These are phyloP conservation scores for Brachionus manjavacas DNA, from an alignment of 1,140 invertebrate genomes.

Conservation along the genomic window DNA sequence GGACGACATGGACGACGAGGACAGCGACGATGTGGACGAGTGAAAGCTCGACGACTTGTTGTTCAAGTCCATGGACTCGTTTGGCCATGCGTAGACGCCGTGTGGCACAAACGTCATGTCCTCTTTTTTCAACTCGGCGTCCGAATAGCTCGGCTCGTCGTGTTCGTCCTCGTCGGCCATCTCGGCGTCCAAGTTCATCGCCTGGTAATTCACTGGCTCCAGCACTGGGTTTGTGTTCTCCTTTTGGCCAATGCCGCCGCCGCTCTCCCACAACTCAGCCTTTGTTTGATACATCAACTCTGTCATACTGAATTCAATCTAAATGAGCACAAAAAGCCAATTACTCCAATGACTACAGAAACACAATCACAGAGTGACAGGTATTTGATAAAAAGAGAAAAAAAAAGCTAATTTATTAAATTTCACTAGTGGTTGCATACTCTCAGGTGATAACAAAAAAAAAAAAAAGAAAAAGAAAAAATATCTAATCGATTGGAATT, in stretches of 20 bases:
- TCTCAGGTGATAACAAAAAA: not conserved
- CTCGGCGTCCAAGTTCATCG: not conserved
- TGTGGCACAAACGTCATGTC: not conserved
- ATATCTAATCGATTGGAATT: not conserved
- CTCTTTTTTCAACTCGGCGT: not conserved
- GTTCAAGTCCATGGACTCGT: not conserved
- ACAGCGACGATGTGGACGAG: not conserved
- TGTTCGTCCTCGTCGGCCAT: not conserved
- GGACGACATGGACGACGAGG: not conserved
- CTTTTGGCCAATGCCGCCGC: not conserved
- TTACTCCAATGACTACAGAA: too few relatives aligned
- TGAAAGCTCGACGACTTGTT: not conserved
- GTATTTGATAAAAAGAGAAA: not conserved
- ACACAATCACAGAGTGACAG: not conserved
- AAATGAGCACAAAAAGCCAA: not conserved
- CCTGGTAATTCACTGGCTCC: not conserved
- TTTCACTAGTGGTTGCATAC: not conserved
- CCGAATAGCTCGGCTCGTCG: too few relatives aligned
- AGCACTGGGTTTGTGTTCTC: not conserved
- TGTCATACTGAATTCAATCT: conserved; percentile 2
- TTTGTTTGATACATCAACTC: conserved; percentile 23
- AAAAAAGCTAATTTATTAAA: too few relatives aligned
- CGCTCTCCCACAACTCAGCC: not conserved
- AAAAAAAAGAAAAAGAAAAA: too few relatives aligned
- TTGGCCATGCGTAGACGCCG: not conserved